phyloP scores from a whole-genome alignment of 2,888 invertebrate genomes.

The Helleia helle region DNA sequence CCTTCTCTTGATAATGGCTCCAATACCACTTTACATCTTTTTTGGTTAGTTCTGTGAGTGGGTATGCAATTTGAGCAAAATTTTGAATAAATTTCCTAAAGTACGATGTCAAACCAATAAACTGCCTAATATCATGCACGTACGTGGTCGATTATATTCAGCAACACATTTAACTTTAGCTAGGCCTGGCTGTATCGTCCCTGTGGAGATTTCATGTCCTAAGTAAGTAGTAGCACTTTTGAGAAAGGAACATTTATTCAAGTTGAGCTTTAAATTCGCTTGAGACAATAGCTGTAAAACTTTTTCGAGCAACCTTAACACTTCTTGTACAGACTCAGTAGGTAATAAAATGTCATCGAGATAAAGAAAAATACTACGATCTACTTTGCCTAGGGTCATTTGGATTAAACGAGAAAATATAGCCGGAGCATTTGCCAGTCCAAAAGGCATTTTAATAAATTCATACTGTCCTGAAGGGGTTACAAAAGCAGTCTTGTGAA shows the following conservation, averaged over 20 bases:
- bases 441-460: background rate
- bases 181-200: background rate
- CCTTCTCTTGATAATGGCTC: background rate
- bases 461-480: background rate
- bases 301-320: background rate
- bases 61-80: slow-evolving; percentile 2
- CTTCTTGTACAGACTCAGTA: background rate
- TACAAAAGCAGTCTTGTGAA: background rate
- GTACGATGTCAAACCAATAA: background rate
- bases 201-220: background rate
- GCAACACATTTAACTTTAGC: background rate
- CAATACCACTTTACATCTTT: too few relatives aligned
- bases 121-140: background rate
- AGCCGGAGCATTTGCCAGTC: background rate
- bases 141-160: background rate
- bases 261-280: background rate
- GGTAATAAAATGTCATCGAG: background rate
- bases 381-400: background rate
- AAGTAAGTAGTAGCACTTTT: background rate
- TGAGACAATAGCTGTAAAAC: background rate
- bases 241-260: background rate
- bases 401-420: background rate
- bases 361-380: background rate
- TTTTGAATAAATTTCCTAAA: background rate
- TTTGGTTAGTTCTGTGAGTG: background rate